A percentile compares a stretch with the other conserved stretches of the same genome.
Conservation (phyloP, 2,797 vertebrate species). For the Hoplostethus atlanticus region DNA sequence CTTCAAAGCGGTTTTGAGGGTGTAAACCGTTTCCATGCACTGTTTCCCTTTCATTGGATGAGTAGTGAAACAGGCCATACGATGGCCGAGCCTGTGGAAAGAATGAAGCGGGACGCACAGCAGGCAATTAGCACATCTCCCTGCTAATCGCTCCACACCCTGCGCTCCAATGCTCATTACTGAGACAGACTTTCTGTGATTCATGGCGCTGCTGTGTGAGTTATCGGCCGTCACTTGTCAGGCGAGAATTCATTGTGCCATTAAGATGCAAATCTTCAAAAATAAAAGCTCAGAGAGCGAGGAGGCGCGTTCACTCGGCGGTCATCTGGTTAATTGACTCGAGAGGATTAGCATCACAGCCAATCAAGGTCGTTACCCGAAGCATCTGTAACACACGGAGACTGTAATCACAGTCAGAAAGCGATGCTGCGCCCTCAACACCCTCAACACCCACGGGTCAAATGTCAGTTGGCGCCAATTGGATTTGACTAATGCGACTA, state of each 20-base stretch:
- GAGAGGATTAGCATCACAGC: slow-evolving; percentile 53
- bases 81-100: slow-evolving; percentile 41
- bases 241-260: slow-evolving; percentile 54
- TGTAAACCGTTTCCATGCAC: background rate
- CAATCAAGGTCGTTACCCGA: slow-evolving; percentile 43
- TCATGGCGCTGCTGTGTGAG: slow-evolving; percentile 53
- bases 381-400: background rate
- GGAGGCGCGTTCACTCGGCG: slow-evolving; percentile 19
- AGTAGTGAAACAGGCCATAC: slow-evolving; percentile 40
- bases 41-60: background rate
- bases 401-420: slow-evolving; percentile 16
- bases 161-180: slow-evolving; percentile 51
- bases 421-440: background rate
- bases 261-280: slow-evolving; percentile 70
- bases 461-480: slow-evolving; percentile 12
- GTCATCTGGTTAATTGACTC: slow-evolving; percentile 66
- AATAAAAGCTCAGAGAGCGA: slow-evolving; percentile 55
- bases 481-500: background rate
- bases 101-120: slow-evolving; percentile 54
- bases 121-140: slow-evolving; percentile 64
- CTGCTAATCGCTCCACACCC: slow-evolving; percentile 44
- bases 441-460: background rate
- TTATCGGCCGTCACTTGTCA: slow-evolving; percentile 57
- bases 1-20: slow-evolving; percentile 12
- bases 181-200: slow-evolving; percentile 66